These are phyloP conservation scores for Ormyrus thymus DNA, from an alignment of 2,888 invertebrate genomes.

Conservation along the genomic window DNA sequence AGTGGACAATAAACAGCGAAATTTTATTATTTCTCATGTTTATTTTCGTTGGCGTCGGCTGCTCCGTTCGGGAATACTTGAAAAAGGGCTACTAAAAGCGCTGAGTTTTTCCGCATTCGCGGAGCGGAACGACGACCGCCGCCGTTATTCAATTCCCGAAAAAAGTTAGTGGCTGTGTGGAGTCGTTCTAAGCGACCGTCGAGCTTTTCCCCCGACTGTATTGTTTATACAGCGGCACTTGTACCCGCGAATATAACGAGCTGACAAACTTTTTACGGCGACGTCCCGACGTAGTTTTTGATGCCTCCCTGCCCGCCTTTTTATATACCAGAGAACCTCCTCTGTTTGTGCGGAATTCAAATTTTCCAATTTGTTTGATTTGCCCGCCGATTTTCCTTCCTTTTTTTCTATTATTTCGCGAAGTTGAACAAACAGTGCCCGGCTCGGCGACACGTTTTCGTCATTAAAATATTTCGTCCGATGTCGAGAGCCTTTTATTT, in stretches of 20 bases:
- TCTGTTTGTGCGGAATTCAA: conserved; percentile 40
- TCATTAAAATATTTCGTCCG: conserved; percentile 39
- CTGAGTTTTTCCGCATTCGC: neutral
- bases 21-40: neutral
- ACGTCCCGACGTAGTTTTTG: conserved; percentile 14
- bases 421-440: conserved; percentile 28
- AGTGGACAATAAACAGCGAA: neutral
- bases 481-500: neutral
- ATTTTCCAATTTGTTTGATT: conserved; percentile 47
- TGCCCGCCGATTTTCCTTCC: neutral
- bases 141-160: conserved; percentile 40
- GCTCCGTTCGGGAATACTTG: neutral
- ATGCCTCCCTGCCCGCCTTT: neutral
- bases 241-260: conserved; percentile 39
- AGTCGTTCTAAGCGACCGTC: conserved; percentile 14
- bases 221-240: conserved; percentile 34
- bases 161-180: conserved; percentile 22
- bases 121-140: neutral
- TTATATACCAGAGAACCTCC: neutral
- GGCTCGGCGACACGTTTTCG: neutral
- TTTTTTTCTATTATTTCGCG: conserved; percentile 2
- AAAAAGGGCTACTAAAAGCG: conserved; percentile 12
- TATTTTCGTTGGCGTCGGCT: neutral
- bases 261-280: conserved; percentile 48
- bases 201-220: neutral